Base-by-base conservation (phyloP, 2,888 invertebrate genomes). In the Tethea ocularis region DNA sequence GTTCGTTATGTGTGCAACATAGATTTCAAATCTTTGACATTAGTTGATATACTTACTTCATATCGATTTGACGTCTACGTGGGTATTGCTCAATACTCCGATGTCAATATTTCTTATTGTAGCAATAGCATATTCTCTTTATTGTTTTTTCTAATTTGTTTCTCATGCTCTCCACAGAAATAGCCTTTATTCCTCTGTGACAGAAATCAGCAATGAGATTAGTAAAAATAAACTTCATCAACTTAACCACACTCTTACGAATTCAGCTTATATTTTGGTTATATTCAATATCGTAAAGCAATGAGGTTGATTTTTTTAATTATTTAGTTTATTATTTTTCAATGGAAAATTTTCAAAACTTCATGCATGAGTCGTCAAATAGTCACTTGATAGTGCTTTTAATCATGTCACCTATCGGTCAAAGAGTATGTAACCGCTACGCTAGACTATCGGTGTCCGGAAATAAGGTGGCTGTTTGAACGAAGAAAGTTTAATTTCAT, bases 1-100 rank as follows among this genome's bases (percentile, higher is more conserved):
- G 81, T 80, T 78, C 74, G 78, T 80, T 81, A 84, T 80, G 80
- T 82, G 83, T 77, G 77, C 83, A 81, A 84, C 81, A 85, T 84
- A 80, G 78, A 83, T 86, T 86, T 86, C 81, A 83, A 81, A 80
- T 81, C 79, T 82, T 82, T 79, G 81, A 84, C 81, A 77, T 85
- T 84, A 80, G 78, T 78, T 78, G 54, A 80, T 74, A 61, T 57
- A 23, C 54, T 55, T 57, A 23, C 54, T 55, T 57, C 51, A 57
- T 57, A 57, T 52, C 33, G 54, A 22, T 54, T 46, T 54, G 54
- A 54, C 36, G 54, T 1, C 54, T 54, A 33, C 22, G 54, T 33
- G 54, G 33, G 33, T 20, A 54, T 36, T 54, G 29, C 54, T 33
- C 54, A 17, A 17, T 36, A 22, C 54, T 17, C 6, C 54, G 20